Conservation (phyloP, 2,797 vertebrate genomes). For the Sternarchorhynchus goeldii region DNA sequence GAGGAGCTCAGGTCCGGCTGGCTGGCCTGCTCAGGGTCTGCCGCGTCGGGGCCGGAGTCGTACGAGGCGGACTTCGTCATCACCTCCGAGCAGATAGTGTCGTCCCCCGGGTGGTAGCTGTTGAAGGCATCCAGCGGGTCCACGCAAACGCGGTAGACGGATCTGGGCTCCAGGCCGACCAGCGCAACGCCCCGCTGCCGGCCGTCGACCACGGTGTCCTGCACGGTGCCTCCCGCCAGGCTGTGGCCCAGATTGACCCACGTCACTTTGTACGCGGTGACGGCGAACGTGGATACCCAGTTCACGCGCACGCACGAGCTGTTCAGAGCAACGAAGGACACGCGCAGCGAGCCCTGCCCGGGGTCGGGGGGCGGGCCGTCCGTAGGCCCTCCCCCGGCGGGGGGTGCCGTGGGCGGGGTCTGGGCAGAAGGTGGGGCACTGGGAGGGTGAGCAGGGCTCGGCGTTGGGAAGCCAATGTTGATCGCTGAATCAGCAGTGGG, state of each 20-base stretch:
- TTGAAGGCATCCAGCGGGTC: slow-evolving; percentile 90
- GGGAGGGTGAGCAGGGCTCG: slow-evolving; percentile 50
- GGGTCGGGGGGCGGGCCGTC: slow-evolving; percentile 71
- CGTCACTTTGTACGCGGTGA: slow-evolving; percentile 89
- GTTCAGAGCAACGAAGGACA: slow-evolving; percentile 84
- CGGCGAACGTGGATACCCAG: slow-evolving; percentile 84
- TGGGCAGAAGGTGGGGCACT: slow-evolving; percentile 65
- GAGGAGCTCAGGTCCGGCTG: slow-evolving; percentile 85
- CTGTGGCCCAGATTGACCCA: slow-evolving; percentile 94
- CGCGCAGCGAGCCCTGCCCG: slow-evolving; percentile 72
- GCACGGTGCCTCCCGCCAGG: slow-evolving; percentile 84
- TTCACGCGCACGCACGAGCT: slow-evolving; percentile 87
- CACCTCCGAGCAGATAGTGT: slow-evolving; percentile 88
- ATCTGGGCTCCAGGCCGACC: slow-evolving; percentile 84
- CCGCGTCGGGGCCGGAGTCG: slow-evolving; percentile 81
- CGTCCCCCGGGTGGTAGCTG: slow-evolving; percentile 82
- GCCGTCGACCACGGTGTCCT: slow-evolving; percentile 86
- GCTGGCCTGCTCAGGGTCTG: slow-evolving; percentile 86
- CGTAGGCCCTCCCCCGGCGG: slow-evolving; percentile 68
- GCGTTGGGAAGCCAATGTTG: slow-evolving; percentile 61
- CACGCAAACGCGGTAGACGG: slow-evolving; percentile 90
- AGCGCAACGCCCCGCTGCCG: slow-evolving; percentile 83
- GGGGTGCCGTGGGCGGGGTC: slow-evolving; percentile 71
- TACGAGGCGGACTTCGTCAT: slow-evolving; percentile 76
- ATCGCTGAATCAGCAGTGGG: slow-evolving; percentile 61